phyloP scores from a whole-genome alignment of 92 coral and sea anemone species.

The Paragorgia papillata region DNA sequence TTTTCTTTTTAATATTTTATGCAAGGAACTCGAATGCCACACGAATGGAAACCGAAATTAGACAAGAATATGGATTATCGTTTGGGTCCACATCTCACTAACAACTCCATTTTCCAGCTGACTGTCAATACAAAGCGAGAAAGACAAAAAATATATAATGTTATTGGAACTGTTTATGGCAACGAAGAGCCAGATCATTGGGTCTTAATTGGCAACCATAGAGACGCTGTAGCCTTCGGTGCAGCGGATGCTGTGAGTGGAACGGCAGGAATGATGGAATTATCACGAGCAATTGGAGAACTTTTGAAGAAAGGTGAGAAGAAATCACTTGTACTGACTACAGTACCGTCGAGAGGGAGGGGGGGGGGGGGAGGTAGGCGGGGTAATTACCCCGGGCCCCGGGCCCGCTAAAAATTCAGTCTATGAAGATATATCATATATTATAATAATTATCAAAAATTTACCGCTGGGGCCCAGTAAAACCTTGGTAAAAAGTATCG shows the following conservation, averaged over 20 bases:
- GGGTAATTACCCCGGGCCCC: too few species aligned
- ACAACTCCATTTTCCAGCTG: conserved; percentile 55
- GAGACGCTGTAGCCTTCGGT: conserved; percentile 87
- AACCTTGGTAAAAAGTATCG: too few species aligned
- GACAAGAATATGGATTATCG: conserved; percentile 54
- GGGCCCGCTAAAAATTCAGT: too few species aligned
- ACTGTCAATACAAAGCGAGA: conserved; percentile 63
- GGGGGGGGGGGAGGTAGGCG: too few species aligned
- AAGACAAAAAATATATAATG: conserved; percentile 72
- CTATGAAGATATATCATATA: too few species aligned
- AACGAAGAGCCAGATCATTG: conserved; percentile 85
- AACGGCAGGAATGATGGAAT: conserved; percentile 68
- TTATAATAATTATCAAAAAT: too few species aligned
- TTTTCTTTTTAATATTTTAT: too few species aligned
- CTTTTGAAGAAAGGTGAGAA: conserved; percentile 44
- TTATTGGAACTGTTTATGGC: conserved; percentile 94
- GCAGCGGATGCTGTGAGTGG: conserved; percentile 87
- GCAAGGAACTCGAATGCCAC: conserved; percentile 12
- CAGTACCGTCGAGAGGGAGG: too few species aligned
- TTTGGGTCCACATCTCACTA: conserved; percentile 74
- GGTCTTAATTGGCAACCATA: conserved; percentile 87
- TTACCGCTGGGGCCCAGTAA: too few species aligned
- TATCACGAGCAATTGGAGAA: conserved; percentile 72
- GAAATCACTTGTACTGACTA: background rate
- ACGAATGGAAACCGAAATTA: conserved; percentile 55